phyloP scores from a whole-genome alignment of 2,888 invertebrate genomes.

The Meiosimyza decipiens region DNA sequence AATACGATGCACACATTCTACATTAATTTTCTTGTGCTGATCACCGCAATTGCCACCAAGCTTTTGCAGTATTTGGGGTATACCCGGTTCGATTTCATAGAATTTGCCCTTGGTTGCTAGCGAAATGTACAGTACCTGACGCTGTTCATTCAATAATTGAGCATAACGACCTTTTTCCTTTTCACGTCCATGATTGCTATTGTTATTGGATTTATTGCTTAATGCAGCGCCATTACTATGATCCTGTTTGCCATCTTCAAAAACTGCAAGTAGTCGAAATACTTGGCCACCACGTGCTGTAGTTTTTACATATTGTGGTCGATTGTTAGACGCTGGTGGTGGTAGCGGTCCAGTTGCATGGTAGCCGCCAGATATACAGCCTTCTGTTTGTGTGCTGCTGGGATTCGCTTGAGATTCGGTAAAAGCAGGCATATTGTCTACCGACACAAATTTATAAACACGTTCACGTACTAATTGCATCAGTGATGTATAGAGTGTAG shows the following conservation, averaged over 20 bases:
- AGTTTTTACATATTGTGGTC: slow-evolving; percentile 75
- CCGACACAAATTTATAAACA: slow-evolving; percentile 69
- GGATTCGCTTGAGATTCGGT: slow-evolving; percentile 62
- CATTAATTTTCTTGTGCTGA: slow-evolving; percentile 60
- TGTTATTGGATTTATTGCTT: slow-evolving; percentile 45
- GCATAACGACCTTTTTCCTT: slow-evolving; percentile 73
- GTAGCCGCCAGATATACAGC: slow-evolving; percentile 38
- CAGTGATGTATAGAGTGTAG: slow-evolving; percentile 74
- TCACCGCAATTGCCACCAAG: slow-evolving; percentile 46
- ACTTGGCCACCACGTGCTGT: slow-evolving; percentile 79
- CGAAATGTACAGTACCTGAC: slow-evolving; percentile 79
- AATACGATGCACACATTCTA: slow-evolving; percentile 65
- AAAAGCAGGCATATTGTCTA: slow-evolving; percentile 66
- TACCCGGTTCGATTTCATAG: slow-evolving; percentile 75
- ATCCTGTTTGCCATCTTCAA: slow-evolving; percentile 74
- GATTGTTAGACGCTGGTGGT: slow-evolving; percentile 48
- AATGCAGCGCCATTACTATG: slow-evolving; percentile 44
- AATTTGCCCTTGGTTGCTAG: slow-evolving; percentile 81
- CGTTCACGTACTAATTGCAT: slow-evolving; percentile 76
- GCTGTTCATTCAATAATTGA: slow-evolving; percentile 78
- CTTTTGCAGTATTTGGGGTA: slow-evolving; percentile 65
- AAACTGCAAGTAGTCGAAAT: slow-evolving; percentile 78
- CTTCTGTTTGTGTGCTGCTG: slow-evolving; percentile 52
- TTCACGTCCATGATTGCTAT: slow-evolving; percentile 58
- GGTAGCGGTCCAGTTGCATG: slow-evolving; percentile 38